Percentiles rank a stretch among this genome's conserved stretches.
Conservation (phyloP, 64 coral and sea anemone genomes). For the Cladopsammia gracilis region DNA sequence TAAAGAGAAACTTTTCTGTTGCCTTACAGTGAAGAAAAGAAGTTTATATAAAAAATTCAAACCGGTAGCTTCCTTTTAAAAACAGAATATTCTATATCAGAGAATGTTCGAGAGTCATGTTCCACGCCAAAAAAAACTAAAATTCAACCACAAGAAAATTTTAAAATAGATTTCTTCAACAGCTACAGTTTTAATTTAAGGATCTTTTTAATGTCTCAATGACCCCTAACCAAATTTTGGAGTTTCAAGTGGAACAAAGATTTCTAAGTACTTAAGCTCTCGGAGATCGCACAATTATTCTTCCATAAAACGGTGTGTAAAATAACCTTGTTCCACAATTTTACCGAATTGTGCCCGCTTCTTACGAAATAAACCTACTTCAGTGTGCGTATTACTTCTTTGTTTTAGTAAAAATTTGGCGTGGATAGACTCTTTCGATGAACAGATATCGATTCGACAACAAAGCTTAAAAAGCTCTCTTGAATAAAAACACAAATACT, state of each 20-base stretch:
- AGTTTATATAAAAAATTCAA: too few relatives aligned
- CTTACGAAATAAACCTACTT: neutral
- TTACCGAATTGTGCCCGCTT: neutral
- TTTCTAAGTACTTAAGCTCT: neutral
- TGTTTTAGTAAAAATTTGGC: neutral
- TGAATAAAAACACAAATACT: constrained; percentile 34
- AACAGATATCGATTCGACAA: constrained; percentile 38
- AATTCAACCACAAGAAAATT: neutral
- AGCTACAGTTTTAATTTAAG: neutral
- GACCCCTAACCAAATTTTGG: neutral
- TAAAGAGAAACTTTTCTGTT: too few relatives aligned
- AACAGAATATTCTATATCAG: neutral
- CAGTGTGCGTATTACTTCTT: neutral
- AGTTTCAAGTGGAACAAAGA: constrained; percentile 17
- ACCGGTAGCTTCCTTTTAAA: too few relatives aligned
- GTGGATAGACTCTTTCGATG: neutral
- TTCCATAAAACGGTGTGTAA: neutral
- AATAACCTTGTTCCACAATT: neutral
- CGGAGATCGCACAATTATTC: neutral
- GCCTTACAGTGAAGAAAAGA: too few relatives aligned
- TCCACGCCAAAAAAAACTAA: neutral
- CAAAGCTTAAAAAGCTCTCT: constrained; percentile 23
- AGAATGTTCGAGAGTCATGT: neutral
- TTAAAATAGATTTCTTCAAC: neutral
- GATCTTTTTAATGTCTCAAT: neutral